Conservation (phyloP, 2,888 invertebrate species). For the Cacoxenus indagator region DNA sequence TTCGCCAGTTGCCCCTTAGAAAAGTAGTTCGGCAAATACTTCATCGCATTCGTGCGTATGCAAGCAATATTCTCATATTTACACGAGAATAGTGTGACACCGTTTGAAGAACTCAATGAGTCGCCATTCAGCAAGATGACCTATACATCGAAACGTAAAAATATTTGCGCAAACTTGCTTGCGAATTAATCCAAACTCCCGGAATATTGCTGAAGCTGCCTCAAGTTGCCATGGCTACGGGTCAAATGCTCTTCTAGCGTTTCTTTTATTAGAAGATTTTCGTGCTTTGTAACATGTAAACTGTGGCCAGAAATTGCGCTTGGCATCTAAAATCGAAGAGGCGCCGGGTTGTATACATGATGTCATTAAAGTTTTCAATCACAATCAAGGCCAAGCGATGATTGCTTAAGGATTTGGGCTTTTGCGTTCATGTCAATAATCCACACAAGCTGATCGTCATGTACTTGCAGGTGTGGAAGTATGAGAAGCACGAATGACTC, state of each 20-base stretch:
- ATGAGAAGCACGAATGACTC: constrained; percentile 87
- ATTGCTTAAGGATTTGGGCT: constrained; percentile 96
- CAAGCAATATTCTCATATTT: constrained; percentile 95
- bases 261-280: constrained; percentile 99
- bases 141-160: constrained; percentile 91
- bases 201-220: constrained; percentile 96
- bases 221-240: constrained; percentile 99
- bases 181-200: constrained; percentile 97
- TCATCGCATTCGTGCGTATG: constrained; percentile 97
- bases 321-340: constrained; percentile 99
- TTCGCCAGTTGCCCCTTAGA: constrained; percentile 93
- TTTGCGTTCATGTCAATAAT: constrained; percentile 99
- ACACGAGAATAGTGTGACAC: too few relatives aligned
- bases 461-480: constrained; percentile 92
- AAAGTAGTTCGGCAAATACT: constrained; percentile 98
- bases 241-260: constrained; percentile 96
- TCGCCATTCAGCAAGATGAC: too few relatives aligned
- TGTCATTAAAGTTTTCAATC: constrained; percentile 98
- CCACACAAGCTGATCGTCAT: constrained; percentile 96
- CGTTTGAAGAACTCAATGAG: too few relatives aligned
- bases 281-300: constrained; percentile 97
- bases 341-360: constrained; percentile 95
- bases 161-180: constrained; percentile 94
- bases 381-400: constrained; percentile 97
- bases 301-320: constrained; percentile 96